Percentiles rank a stretch among this genome's conserved stretches.
These are phyloP conservation scores for Nemopilema nomurai DNA, from an alignment of 30 jellyfish, hydroid and myxozoan genomes.

Conservation along the genomic window DNA sequence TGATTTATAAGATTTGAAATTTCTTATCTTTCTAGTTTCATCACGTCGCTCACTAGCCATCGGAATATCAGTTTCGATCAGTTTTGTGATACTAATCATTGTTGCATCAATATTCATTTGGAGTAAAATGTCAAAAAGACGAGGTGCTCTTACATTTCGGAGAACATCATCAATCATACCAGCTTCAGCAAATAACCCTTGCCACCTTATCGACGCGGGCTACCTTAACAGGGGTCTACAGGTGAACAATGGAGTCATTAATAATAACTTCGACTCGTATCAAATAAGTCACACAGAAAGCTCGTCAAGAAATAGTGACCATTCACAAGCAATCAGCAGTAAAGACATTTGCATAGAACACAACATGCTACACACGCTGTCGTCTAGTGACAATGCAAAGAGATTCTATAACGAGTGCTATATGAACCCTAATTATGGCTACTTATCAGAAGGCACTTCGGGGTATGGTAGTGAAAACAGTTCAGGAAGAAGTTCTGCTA, in stretches of 20 bases:
- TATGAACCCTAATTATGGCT: slow-evolving; percentile 19
- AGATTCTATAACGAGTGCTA: background rate
- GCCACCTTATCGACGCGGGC: slow-evolving; percentile 25
- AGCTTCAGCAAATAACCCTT: slow-evolving; percentile 16
- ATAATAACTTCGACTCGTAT: slow-evolving; percentile 3
- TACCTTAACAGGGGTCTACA: background rate
- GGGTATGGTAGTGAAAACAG: slow-evolving; percentile 56
- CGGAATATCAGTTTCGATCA: slow-evolving; percentile 43
- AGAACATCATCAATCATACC: slow-evolving; percentile 39
- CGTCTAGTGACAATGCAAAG: background rate
- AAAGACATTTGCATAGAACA: slow-evolving; percentile 24
- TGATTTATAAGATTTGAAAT: background rate
- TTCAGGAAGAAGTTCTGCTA: slow-evolving; percentile 64
- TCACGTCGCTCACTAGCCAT: slow-evolving; percentile 41
- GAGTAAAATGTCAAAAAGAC: slow-evolving; percentile 33
- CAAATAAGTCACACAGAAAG: background rate
- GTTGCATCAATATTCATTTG: slow-evolving; percentile 15
- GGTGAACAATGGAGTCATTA: background rate
- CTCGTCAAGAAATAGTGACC: slow-evolving; percentile 22
- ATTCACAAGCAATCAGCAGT: slow-evolving; percentile 40
- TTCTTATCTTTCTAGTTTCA: slow-evolving; percentile 7
- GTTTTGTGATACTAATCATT: slow-evolving; percentile 17
- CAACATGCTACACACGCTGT: background rate
- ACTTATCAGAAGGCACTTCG: slow-evolving; percentile 65
- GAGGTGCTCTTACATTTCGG: slow-evolving; percentile 23